Percentiles rank a stretch among this genome's conserved stretches.
These are phyloP conservation scores for Ctenosaura bakeri DNA, from an alignment of 2,797 vertebrate genomes.

Conservation along the genomic window DNA sequence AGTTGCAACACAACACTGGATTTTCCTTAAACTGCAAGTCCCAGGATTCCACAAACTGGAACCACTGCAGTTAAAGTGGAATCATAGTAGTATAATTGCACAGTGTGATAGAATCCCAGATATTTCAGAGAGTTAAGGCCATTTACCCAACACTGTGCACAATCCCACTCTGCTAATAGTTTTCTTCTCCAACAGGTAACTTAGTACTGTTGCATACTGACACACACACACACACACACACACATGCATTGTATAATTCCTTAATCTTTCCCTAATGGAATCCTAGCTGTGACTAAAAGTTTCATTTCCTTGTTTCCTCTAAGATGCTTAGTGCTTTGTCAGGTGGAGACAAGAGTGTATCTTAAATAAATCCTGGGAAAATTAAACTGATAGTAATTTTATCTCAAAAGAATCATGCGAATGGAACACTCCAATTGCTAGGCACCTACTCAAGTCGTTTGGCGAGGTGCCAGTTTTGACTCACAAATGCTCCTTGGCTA, in stretches of 20 bases:
- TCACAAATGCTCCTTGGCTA: constrained; percentile 73
- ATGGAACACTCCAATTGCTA: constrained; percentile 47
- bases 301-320: constrained; percentile 45
- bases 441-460: constrained; percentile 64
- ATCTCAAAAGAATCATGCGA: constrained; percentile 59
- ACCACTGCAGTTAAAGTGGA: too few species aligned
- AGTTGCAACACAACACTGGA: too few species aligned
- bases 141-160: too few species aligned
- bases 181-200: too few species aligned
- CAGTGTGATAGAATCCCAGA: too few species aligned
- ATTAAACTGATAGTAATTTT: constrained; percentile 60
- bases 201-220: too few species aligned
- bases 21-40: too few species aligned
- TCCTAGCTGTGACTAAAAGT: not conserved
- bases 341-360: constrained; percentile 1
- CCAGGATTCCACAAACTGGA: too few species aligned
- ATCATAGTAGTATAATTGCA: too few species aligned
- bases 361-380: constrained; percentile 47
- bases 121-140: too few species aligned
- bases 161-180: too few species aligned
- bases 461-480: constrained; percentile 77
- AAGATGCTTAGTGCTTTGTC: constrained; percentile 40
- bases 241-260: not conserved
- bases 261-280: not conserved
- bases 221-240: too few species aligned